These are phyloP conservation scores for Micrastur ruficollis DNA, from an alignment of 2,797 vertebrate genomes.

Conservation along the genomic window DNA sequence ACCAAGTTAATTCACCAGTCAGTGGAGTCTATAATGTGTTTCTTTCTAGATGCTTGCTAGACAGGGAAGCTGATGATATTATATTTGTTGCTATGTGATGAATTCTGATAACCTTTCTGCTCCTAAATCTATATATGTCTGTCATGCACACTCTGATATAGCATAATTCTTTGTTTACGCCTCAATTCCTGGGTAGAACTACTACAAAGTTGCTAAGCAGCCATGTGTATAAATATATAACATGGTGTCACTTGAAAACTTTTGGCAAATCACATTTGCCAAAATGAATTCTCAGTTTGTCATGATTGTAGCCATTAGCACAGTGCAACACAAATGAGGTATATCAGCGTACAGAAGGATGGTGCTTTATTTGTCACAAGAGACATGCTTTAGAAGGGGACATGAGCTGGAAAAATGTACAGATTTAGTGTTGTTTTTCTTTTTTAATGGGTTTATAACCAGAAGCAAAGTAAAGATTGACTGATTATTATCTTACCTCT, in stretches of 20 bases:
- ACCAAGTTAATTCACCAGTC: not conserved
- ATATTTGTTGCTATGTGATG: slow-evolving; percentile 4
- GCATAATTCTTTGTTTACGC: not conserved
- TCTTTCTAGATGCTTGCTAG: not conserved
- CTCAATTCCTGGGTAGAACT: not conserved
- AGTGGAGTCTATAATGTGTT: not conserved
- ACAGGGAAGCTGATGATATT: not conserved
- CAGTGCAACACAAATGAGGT: not conserved
- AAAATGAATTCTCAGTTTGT: not conserved
- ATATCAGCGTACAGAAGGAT: not conserved
- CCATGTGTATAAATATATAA: not conserved
- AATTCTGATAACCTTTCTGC: slow-evolving; percentile 32
- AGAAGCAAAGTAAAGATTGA: slow-evolving; percentile 20
- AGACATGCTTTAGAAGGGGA: not conserved
- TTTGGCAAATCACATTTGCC: not conserved
- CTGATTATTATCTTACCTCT: slow-evolving; percentile 24
- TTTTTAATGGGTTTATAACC: slow-evolving; percentile 24
- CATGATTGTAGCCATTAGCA: not conserved
- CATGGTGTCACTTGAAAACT: not conserved
- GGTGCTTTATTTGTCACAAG: not conserved
- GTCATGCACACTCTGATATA: not conserved
- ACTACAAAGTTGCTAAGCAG: slow-evolving; percentile 26
- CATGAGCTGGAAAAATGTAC: not conserved
- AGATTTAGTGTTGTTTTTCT: not conserved
- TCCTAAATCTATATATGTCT: not conserved